These are phyloP conservation scores for Pheucticus melanocephalus DNA, from an alignment of 2,113 vertebrate species.

Conservation along the genomic window DNA sequence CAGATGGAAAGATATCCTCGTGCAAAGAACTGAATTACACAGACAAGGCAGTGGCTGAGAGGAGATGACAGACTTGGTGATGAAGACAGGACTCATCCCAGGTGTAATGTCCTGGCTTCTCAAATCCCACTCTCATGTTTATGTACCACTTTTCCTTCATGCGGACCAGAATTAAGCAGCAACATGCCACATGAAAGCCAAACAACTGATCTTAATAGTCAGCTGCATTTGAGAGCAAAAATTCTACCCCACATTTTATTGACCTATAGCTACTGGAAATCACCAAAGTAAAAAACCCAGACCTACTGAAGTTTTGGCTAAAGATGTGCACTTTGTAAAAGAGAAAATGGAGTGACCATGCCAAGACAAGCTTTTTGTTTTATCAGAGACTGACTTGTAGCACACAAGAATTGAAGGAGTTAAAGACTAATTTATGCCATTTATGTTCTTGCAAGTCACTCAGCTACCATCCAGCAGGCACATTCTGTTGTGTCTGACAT, in stretches of 20 bases:
- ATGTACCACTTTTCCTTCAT: neutral
- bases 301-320: neutral
- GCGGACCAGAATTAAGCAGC: neutral
- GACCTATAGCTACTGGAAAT: neutral
- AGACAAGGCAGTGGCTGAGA: neutral
- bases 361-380: neutral
- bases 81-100: neutral
- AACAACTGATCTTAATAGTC: neutral
- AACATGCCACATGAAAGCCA: neutral
- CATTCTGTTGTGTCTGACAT: slow-evolving; percentile 40
- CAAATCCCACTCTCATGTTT: neutral
- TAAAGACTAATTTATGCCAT: slow-evolving; percentile 24
- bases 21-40: neutral
- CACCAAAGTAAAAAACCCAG: neutral
- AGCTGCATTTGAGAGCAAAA: neutral
- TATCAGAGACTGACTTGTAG: neutral
- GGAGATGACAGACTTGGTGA: neutral
- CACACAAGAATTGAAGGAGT: neutral
- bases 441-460: slow-evolving; percentile 23
- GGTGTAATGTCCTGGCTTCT: neutral
- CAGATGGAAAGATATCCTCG: neutral
- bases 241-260: neutral
- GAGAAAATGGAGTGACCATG: neutral
- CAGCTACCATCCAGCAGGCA: neutral
- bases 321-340: neutral